A percentile compares a stretch with the other conserved stretches of the same genome.
These are phyloP conservation scores for Luffia ferchaultella DNA, from an alignment of 2,888 invertebrate species.

Conservation along the genomic window DNA sequence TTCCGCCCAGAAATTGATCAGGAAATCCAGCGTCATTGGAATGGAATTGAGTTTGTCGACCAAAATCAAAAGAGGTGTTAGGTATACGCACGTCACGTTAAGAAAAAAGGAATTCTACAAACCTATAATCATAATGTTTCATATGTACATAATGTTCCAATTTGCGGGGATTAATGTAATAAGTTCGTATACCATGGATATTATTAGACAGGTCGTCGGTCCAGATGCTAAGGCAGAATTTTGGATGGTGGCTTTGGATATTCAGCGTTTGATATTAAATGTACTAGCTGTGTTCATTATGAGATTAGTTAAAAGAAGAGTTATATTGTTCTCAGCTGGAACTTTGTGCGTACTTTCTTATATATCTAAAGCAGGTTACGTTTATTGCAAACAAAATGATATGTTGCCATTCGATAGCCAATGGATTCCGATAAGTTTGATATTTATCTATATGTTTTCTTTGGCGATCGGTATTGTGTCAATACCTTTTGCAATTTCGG, in stretches of 20 bases:
- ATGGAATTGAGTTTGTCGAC: slow-evolving; percentile 24
- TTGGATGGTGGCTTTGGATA: slow-evolving; percentile 70
- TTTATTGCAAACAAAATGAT: slow-evolving; percentile 37
- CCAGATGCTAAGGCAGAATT: slow-evolving; percentile 65
- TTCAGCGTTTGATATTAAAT: slow-evolving; percentile 68
- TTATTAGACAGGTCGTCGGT: slow-evolving; percentile 67
- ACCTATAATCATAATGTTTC: slow-evolving; percentile 67
- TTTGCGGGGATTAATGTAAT: slow-evolving; percentile 76
- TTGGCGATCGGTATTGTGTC: slow-evolving; percentile 69
- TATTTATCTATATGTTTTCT: slow-evolving; percentile 65
- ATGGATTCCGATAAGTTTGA: slow-evolving; percentile 54
- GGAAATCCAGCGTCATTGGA: slow-evolving; percentile 36
- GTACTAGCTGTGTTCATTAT: slow-evolving; percentile 68
- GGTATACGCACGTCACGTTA: slow-evolving; percentile 31
- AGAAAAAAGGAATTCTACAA: slow-evolving; percentile 64
- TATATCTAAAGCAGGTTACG: slow-evolving; percentile 54
- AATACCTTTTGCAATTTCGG: slow-evolving; percentile 76
- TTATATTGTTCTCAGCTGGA: slow-evolving; percentile 67
- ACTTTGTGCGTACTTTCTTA: slow-evolving; percentile 66
- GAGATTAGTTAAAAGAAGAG: slow-evolving; percentile 66
- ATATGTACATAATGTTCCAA: slow-evolving; percentile 72
- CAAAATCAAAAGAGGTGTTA: slow-evolving; percentile 26
- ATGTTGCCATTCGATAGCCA: slow-evolving; percentile 36
- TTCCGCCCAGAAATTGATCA: slow-evolving; percentile 36
- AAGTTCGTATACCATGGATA: slow-evolving; percentile 72